phyloP scores from a whole-genome alignment of 2,888 invertebrate species.

The Hemistola chrysoprasaria region DNA sequence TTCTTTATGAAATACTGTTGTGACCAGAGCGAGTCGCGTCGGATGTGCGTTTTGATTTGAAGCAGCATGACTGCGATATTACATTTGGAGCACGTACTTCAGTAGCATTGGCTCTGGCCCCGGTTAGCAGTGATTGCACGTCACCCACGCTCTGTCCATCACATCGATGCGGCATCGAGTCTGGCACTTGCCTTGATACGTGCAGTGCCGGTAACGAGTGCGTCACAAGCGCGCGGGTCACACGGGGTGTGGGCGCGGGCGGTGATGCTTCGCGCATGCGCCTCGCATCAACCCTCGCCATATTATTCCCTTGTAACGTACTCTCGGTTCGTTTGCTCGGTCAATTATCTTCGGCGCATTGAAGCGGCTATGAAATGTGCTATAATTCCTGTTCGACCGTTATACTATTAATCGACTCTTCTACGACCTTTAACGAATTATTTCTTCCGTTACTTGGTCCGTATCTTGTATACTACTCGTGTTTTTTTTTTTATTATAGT shows the following conservation, averaged over 20 bases:
- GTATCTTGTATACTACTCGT: no score
- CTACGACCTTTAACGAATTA: no score
- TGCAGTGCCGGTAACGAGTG: conserved; percentile 44
- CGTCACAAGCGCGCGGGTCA: conserved; percentile 33
- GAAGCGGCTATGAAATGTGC: conserved; percentile 42
- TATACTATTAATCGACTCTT: conserved; percentile 5
- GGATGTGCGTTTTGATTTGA: conserved; percentile 27
- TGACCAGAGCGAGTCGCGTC: not conserved
- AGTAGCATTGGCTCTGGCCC: conserved; percentile 29
- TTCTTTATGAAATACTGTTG: conserved; percentile 13
- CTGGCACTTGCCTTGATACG: conserved; percentile 42
- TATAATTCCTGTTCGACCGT: conserved; percentile 28
- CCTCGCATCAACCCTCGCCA: conserved; percentile 44
- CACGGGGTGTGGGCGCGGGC: conserved; percentile 53
- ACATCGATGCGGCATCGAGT: conserved; percentile 52
- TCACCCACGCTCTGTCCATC: conserved; percentile 42
- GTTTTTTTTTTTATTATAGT: not conserved
- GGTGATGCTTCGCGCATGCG: conserved; percentile 61
- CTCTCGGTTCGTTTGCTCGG: conserved; percentile 64
- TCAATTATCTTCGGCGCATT: conserved; percentile 66
- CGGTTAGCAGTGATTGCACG: conserved; percentile 50
- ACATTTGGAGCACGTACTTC: conserved; percentile 52
- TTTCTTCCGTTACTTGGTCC: no score
- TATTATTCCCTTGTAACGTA: conserved; percentile 64
- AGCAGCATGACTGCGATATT: conserved; percentile 41